Conservation (phyloP, 2,797 vertebrate species). For the Discoglossus pictus region DNA sequence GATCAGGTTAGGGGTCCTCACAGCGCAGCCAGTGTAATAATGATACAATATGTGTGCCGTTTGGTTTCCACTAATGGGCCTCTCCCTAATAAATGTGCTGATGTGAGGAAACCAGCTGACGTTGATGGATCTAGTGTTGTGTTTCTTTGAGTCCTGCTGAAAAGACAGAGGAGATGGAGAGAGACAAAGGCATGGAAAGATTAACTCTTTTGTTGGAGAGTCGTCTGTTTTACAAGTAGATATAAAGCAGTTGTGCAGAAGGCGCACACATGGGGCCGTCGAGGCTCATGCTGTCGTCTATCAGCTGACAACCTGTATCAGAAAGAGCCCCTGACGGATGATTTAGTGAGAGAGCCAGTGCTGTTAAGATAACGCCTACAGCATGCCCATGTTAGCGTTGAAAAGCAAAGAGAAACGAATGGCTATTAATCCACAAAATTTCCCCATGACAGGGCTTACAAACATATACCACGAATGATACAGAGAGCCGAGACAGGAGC, state of each 20-base stretch:
- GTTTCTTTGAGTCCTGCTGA: constrained; percentile 68
- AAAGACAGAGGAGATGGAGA: constrained; percentile 18
- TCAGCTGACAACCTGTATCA: constrained; percentile 72
- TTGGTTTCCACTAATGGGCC: constrained; percentile 83
- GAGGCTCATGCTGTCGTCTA: constrained; percentile 74
- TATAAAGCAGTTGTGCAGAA: constrained; percentile 83
- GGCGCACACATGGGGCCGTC: constrained; percentile 84
- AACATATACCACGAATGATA: constrained; percentile 32
- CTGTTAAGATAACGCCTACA: constrained; percentile 65
- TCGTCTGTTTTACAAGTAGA: constrained; percentile 84
- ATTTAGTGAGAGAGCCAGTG: constrained; percentile 80
- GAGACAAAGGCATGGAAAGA: constrained; percentile 80
- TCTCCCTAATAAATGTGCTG: constrained; percentile 85
- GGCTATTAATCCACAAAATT: constrained; percentile 51
- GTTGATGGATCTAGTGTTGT: constrained; percentile 92
- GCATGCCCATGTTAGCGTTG: constrained; percentile 54
- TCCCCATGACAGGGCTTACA: constrained; percentile 39
- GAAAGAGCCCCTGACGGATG: constrained; percentile 80
- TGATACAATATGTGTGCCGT: constrained; percentile 76
- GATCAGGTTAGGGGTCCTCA: constrained; percentile 69
- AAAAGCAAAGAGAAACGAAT: constrained; percentile 39
- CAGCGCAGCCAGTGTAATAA: too few relatives aligned
- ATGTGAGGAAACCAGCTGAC: constrained; percentile 85
- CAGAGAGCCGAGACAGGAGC: constrained; percentile 18
- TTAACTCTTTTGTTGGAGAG: constrained; percentile 89